Base-by-base conservation (phyloP, 2,797 vertebrate genomes). In the Acanthurus lineatus region DNA sequence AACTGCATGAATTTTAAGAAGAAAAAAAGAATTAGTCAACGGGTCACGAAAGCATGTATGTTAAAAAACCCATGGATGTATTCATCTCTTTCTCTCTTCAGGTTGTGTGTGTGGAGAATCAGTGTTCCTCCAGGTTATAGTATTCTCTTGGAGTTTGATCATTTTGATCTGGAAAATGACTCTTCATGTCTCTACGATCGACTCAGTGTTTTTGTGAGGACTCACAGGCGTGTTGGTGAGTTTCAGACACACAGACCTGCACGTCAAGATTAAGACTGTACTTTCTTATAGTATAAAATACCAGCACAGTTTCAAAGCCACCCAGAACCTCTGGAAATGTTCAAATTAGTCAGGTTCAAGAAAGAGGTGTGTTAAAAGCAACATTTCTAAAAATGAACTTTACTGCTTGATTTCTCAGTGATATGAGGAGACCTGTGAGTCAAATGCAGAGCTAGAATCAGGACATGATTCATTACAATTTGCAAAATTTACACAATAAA, bases 81-180 rank as follows among this genome's bases (percentile, higher is more conserved):
- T 42, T 15, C 38, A 3, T 16, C 22, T 80, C 7, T 76, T 35
- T 82, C 52, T 76, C 9, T 4, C 79, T 42, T 81, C 91, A 97
- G 96, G 80, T 63, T 93, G 52, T 96, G 95, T 87, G 53, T 93
- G 35, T 97, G 97, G 96, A 94, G 81, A 6, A 72, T 98, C 0
- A 16, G 48, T 35, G 93, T 90, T 53, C 91, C 94, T 71, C 87
- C 91, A 60, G 89, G 88, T 54, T 91, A 85, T 62, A 83, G 91
- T 0, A 77, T 96, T 47, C 79, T 95, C 38, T 68, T 98, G 83
- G 82, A 6, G 76, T 96, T 98, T 75, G 86, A 93, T 56, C 77
- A 80, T 76, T 94, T 97, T 28, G 92, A 97, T 72, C 47, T 95
- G 67, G 96, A 97, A 77, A 82, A 92, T 9, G 94, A 96, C 83